phyloP scores from a whole-genome alignment of 2,797 vertebrate genomes.

The Vespertilio murinus region DNA sequence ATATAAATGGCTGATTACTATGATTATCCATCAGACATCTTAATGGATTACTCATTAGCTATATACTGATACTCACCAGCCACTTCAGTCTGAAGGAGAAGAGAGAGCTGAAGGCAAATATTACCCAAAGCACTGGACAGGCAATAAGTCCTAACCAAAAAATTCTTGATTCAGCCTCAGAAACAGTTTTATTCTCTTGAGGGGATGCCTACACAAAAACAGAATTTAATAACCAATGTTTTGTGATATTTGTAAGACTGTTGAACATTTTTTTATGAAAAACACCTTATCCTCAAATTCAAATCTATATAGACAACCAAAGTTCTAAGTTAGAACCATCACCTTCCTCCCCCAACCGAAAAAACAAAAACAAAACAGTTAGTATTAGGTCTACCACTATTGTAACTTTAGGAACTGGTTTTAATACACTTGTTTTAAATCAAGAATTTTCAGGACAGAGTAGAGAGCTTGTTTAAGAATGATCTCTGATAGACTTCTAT shows the following conservation, averaged over 20 bases:
- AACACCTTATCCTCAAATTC: slow-evolving; percentile 10
- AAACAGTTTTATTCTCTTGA: slow-evolving; percentile 79
- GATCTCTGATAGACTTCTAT: not conserved
- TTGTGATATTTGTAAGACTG: not conserved
- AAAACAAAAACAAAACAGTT: not conserved
- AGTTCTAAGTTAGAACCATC: not conserved
- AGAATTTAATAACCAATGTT: not conserved
- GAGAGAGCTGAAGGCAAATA: slow-evolving; percentile 93
- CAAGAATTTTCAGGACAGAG: not conserved
- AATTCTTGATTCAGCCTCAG: slow-evolving; percentile 92
- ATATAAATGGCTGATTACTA: not conserved
- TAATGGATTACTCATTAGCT: too few relatives aligned
- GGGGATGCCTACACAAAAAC: slow-evolving; percentile 82
- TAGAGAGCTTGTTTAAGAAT: not conserved
- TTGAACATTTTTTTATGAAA: not conserved
- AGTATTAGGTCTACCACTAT: not conserved
- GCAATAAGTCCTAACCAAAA: slow-evolving; percentile 95
- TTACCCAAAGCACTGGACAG: slow-evolving; percentile 93
- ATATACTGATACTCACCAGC: slow-evolving; percentile 89
- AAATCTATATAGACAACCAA: slow-evolving; percentile 33
- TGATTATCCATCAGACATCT: not conserved
- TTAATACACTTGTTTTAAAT: not conserved
- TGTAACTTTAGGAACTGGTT: not conserved
- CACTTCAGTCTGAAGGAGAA: slow-evolving; percentile 95
- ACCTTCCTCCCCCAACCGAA: not conserved